phyloP scores from a whole-genome alignment of 1,140 invertebrate genomes.

The Agraylea sexmaculata region DNA sequence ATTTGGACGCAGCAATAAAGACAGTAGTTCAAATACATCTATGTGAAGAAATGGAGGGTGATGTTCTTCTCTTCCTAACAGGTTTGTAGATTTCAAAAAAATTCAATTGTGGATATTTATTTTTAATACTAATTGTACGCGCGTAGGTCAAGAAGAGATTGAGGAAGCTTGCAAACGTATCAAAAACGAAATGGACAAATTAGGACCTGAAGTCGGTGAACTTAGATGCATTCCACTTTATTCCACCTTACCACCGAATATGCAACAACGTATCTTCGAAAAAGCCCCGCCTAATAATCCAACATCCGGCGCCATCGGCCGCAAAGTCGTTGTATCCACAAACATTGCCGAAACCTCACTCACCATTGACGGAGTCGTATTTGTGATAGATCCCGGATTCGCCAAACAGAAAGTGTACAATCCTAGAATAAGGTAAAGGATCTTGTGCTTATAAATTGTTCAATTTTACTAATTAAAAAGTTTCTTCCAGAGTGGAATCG shows the following conservation, averaged over 20 bases:
- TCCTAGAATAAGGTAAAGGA: constrained; percentile 58
- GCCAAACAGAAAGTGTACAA: constrained; percentile 99
- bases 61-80: constrained; percentile 94
- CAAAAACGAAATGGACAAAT: constrained; percentile 91
- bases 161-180: constrained; percentile 99
- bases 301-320: constrained; percentile 86
- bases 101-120: background rate
- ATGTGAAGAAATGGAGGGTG: constrained; percentile 91
- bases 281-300: constrained; percentile 85
- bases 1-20: constrained; percentile 95
- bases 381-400: constrained; percentile 99
- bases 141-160: constrained; percentile 77
- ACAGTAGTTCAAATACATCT: constrained; percentile 99
- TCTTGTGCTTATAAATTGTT: background rate
- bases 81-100: constrained; percentile 6
- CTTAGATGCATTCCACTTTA: constrained; percentile 98
- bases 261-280: constrained; percentile 97
- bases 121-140: background rate
- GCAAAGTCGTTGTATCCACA: constrained; percentile 93
- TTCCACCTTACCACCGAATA: constrained; percentile 93
- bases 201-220: constrained; percentile 93
- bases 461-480: background rate
- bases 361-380: constrained; percentile 99
- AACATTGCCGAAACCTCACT: constrained; percentile 99
- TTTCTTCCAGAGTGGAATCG: constrained; percentile 71